Conservation (phyloP, 2,113 vertebrate genomes). For the Elanus axillaris region DNA sequence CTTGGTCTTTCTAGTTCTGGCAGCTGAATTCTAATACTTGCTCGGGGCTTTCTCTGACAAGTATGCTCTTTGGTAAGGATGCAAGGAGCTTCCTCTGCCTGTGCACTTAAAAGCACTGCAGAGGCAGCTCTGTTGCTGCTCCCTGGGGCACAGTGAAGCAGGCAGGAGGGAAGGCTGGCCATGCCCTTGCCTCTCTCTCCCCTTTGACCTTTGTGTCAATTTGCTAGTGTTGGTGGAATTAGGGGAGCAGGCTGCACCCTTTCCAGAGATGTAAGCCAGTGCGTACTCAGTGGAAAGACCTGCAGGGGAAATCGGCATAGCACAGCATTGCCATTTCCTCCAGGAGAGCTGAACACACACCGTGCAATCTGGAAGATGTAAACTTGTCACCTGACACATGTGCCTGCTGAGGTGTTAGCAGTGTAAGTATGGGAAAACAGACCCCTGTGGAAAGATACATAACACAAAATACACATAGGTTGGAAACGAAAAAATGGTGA, state of each 20-base stretch:
- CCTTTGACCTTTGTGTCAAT: background rate
- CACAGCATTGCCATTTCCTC: fast-evolving
- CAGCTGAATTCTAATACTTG: conserved; percentile 44
- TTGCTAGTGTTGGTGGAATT: background rate
- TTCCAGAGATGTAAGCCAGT: background rate
- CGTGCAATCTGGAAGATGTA: fast-evolving
- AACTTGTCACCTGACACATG: background rate
- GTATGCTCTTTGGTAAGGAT: background rate
- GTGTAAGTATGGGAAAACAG: background rate
- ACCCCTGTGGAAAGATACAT: background rate
- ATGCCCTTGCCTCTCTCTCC: background rate
- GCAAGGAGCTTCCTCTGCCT: background rate
- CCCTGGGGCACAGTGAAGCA: background rate
- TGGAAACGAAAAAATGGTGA: background rate
- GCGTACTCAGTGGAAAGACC: background rate
- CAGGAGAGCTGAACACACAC: background rate
- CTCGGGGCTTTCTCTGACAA: conserved; percentile 24
- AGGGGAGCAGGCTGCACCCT: background rate
- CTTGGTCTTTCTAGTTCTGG: conserved; percentile 58
- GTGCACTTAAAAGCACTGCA: background rate
- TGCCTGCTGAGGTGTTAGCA: background rate
- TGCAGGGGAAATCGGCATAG: background rate
- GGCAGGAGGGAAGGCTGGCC: background rate
- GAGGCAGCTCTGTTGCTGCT: background rate
- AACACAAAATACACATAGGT: fast-evolving